Percentiles rank a stretch among this genome's conserved stretches.
These are phyloP conservation scores for Pocillopora verrucosa DNA, from an alignment of 64 coral and sea anemone genomes.

Conservation along the genomic window DNA sequence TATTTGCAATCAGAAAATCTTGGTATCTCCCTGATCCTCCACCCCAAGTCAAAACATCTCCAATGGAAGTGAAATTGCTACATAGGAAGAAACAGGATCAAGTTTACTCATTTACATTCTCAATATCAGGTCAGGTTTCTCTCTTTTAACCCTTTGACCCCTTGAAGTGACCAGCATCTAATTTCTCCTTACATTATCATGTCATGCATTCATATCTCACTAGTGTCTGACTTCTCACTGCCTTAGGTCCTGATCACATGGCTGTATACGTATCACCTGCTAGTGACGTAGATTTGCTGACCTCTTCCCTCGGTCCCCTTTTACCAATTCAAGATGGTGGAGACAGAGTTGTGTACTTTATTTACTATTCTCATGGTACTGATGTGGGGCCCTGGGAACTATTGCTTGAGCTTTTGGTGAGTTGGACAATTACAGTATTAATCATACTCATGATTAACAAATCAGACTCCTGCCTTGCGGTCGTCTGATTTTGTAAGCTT, in stretches of 20 bases:
- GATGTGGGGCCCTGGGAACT: conserved; percentile 74
- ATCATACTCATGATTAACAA: no score
- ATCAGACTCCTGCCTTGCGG: no score
- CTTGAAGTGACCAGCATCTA: no score
- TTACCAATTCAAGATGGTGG: conserved; percentile 42
- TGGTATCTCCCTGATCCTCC: conserved; percentile 79
- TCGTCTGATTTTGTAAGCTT: no score
- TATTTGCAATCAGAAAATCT: conserved; percentile 45
- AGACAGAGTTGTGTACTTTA: conserved; percentile 60
- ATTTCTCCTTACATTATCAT: no score
- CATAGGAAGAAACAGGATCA: conserved; percentile 36
- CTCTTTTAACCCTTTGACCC: not conserved
- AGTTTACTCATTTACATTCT: conserved; percentile 48
- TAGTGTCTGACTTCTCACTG: not conserved
- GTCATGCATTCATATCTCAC: no score
- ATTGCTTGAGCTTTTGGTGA: conserved; percentile 76
- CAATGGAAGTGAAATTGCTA: conserved; percentile 59
- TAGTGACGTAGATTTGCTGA: conserved; percentile 48
- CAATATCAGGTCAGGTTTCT: conserved; percentile 62
- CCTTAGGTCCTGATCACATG: conserved; percentile 88
- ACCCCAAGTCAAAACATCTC: conserved; percentile 58
- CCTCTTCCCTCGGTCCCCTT: conserved; percentile 70
- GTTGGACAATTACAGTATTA: not conserved
- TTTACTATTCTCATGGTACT: conserved; percentile 87
- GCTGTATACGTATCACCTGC: conserved; percentile 70